Conservation (phyloP, 2,113 vertebrate species). For the Alaudala cheleensis region DNA sequence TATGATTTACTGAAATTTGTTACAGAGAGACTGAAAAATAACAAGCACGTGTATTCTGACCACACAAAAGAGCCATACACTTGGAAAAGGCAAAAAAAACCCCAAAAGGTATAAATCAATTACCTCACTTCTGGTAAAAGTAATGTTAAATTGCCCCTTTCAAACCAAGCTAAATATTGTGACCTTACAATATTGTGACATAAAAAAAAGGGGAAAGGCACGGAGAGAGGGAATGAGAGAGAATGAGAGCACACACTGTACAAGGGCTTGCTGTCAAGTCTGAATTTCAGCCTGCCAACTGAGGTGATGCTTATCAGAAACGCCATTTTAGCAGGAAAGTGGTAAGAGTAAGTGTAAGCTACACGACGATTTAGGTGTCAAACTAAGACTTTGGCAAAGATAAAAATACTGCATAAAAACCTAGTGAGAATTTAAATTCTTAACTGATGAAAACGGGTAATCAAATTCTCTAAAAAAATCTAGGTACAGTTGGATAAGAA, state of each 20-base stretch:
- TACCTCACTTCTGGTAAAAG: neutral
- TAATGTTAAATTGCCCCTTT: neutral
- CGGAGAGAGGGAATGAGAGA: neutral
- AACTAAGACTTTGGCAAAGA: constrained; percentile 51
- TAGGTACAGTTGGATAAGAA: neutral
- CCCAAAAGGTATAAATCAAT: neutral
- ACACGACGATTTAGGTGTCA: constrained; percentile 39
- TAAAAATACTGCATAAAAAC: constrained; percentile 30
- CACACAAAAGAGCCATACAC: neutral
- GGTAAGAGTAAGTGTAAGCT: constrained; percentile 51
- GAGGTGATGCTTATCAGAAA: constrained; percentile 57
- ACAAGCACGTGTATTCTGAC: neutral
- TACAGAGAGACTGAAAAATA: neutral
- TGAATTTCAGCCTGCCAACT: constrained; percentile 48
- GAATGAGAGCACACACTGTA: neutral
- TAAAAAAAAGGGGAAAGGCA: neutral
- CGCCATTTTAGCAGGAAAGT: constrained; percentile 43
- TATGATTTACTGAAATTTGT: constrained; percentile 12
- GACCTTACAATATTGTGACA: neutral
- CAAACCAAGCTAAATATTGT: neutral
- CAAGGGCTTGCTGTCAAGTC: constrained; percentile 27
- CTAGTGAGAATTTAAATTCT: constrained; percentile 9
- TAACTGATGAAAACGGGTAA: constrained; percentile 35
- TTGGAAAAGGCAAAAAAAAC: neutral
- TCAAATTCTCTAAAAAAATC: neutral